A percentile compares a stretch with the other conserved stretches of the same genome.
These are phyloP conservation scores for Lepidocyrtinus sp. DNA, from an alignment of 2,888 invertebrate species.

Conservation along the genomic window DNA sequence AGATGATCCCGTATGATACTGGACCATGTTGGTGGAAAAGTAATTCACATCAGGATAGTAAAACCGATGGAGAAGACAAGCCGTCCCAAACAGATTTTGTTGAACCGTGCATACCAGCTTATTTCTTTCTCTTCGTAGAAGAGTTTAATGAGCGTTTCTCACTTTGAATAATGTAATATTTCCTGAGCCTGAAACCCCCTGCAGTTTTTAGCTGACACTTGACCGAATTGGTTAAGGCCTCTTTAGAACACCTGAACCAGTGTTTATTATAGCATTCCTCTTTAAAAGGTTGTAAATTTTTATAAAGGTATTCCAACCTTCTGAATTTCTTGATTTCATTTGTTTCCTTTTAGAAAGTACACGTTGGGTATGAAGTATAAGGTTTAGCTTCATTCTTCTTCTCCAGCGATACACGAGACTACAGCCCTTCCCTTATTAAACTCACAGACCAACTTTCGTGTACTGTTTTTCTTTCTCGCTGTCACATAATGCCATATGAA, in stretches of 20 bases:
- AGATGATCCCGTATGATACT: slow-evolving; percentile 46
- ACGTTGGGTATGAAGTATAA: background rate
- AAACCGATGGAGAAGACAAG: background rate
- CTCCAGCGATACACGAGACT: too few relatives aligned
- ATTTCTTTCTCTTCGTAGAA: slow-evolving; percentile 45
- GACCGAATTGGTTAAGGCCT: slow-evolving; percentile 70
- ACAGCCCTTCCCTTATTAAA: slow-evolving; percentile 61
- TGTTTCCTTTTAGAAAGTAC: background rate
- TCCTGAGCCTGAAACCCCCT: slow-evolving; percentile 66
- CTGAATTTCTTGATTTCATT: background rate
- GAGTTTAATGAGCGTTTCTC: slow-evolving; percentile 70
- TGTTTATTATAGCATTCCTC: slow-evolving; percentile 58
- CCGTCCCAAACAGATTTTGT: background rate
- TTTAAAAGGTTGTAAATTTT: slow-evolving; percentile 44
- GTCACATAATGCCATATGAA: slow-evolving; percentile 70
- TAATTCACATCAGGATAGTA: slow-evolving; percentile 25
- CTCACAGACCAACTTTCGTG: slow-evolving; percentile 26
- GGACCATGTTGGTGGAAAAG: background rate
- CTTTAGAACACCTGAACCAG: slow-evolving; percentile 69
- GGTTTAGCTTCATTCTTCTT: background rate
- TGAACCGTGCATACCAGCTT: background rate
- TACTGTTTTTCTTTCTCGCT: slow-evolving; percentile 22
- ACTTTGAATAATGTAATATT: slow-evolving; percentile 64
- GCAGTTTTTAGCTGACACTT: slow-evolving; percentile 70
- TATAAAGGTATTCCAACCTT: slow-evolving; percentile 29